These are phyloP conservation scores for Columba livia DNA, from an alignment of 2,113 vertebrate genomes.

Conservation along the genomic window DNA sequence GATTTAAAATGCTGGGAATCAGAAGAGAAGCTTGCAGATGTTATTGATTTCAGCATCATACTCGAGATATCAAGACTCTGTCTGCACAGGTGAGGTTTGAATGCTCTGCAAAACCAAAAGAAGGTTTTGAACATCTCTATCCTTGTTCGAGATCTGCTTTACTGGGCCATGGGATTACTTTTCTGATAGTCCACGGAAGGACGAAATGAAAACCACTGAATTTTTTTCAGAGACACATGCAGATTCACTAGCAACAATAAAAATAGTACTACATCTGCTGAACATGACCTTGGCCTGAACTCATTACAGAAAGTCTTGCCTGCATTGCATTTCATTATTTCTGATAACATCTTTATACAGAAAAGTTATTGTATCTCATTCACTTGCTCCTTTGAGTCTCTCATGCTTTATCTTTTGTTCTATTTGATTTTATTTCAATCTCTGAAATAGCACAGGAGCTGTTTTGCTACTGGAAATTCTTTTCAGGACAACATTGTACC, in stretches of 20 bases:
- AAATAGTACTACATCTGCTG: fast-evolving
- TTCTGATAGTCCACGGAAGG: not conserved
- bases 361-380: not conserved
- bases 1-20: not conserved
- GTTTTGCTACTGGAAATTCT: not conserved
- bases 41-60: not conserved
- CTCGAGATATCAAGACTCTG: not conserved
- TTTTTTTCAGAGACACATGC: not conserved
- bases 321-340: not conserved
- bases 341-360: not conserved
- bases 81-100: not conserved
- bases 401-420: not conserved
- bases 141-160: not conserved
- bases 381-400: not conserved
- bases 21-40: not conserved
- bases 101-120: not conserved
- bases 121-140: not conserved
- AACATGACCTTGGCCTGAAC: not conserved
- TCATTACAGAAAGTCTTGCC: not conserved
- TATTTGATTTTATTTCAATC: not conserved
- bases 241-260: not conserved
- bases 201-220: not conserved
- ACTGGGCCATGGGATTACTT: not conserved
- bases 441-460: not conserved
- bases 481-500: not conserved